Conservation (phyloP, 2,113 vertebrate genomes). For the Pantherophis guttatus region DNA sequence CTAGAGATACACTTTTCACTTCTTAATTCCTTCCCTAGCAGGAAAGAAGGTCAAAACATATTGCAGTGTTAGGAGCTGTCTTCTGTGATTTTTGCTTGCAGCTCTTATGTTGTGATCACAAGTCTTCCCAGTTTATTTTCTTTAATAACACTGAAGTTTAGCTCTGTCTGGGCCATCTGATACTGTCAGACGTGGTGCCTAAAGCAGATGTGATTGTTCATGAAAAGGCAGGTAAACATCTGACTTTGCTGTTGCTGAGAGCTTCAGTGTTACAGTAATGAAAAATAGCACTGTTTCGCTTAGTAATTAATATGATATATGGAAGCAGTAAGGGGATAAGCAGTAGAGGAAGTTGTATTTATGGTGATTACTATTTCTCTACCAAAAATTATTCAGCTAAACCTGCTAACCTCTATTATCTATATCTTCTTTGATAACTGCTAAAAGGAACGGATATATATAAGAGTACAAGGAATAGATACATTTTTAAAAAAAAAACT, state of each 20-base stretch:
- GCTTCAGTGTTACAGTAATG: background rate
- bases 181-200: background rate
- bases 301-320: slow-evolving; percentile 1
- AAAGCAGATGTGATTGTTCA: background rate
- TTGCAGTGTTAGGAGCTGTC: slow-evolving; percentile 25
- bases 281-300: background rate
- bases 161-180: slow-evolving; percentile 23
- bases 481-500: too few species aligned
- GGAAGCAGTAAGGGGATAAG: background rate
- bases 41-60: background rate
- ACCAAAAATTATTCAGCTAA: background rate
- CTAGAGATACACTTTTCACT: background rate
- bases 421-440: background rate
- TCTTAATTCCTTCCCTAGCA: background rate
- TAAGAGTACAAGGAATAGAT: background rate
- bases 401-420: slow-evolving; percentile 9
- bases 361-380: background rate
- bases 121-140: background rate
- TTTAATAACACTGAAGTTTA: background rate
- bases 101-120: slow-evolving; percentile 16
- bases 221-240: slow-evolving; percentile 26
- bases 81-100: slow-evolving; percentile 27
- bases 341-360: slow-evolving; percentile 10
- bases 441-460: background rate
- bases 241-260: background rate